phyloP scores from a whole-genome alignment of 1,140 invertebrate species.

The Geopemphigus sp. region DNA sequence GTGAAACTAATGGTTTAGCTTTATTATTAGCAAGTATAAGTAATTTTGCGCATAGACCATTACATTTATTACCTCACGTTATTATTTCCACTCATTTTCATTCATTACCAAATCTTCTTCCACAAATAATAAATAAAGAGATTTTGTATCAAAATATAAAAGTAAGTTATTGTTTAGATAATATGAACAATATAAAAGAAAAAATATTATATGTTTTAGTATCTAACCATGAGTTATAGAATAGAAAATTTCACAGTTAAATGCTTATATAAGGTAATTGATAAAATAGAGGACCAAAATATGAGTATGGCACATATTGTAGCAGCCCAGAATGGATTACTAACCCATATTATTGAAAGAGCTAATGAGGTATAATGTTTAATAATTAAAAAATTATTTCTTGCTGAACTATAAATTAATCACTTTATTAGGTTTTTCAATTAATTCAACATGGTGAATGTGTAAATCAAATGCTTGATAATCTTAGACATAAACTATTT shows the following conservation, averaged over 20 bases:
- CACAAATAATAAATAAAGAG: conserved; percentile 54
- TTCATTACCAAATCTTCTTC: conserved; percentile 62
- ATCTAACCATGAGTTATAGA: conserved; percentile 62
- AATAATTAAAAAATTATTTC: background rate
- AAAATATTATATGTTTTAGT: conserved; percentile 49
- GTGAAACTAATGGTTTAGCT: conserved; percentile 70
- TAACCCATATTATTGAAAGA: conserved; percentile 26
- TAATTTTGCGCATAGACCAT: conserved; percentile 62
- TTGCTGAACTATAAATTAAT: background rate
- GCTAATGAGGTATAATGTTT: conserved; percentile 41
- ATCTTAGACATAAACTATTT: conserved; percentile 42
- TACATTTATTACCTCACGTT: conserved; percentile 67
- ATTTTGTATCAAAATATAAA: conserved; percentile 5
- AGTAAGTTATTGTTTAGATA: background rate
- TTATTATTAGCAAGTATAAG: conserved; percentile 67
- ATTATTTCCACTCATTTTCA: conserved; percentile 77
- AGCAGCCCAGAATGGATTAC: conserved; percentile 58
- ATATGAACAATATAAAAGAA: background rate
- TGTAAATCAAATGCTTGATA: conserved; percentile 6
- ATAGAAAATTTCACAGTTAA: conserved; percentile 61
- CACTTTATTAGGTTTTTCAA: conserved; percentile 20
- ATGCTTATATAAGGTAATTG: conserved; percentile 63
- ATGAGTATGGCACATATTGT: conserved; percentile 62
- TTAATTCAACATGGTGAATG: background rate
- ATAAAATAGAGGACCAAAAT: conserved; percentile 55